Evolutionary conservation across 2,888 invertebrate genomes (phyloP), one percentile per base, ranked within the genome.

Genomic region (Tipula unca): DNA sequence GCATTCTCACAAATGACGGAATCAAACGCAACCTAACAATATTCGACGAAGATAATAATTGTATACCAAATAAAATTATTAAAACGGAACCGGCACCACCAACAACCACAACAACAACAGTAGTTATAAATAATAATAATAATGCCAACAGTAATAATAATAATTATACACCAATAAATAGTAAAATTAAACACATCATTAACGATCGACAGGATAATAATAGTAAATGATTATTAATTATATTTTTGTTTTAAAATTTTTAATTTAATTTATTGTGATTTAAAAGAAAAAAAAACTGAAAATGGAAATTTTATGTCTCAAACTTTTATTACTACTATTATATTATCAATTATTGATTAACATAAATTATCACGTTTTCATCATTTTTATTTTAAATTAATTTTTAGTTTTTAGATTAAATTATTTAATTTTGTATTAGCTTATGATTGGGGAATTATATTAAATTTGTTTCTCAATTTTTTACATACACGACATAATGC

Each of bases 151-250:
- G 10, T 69, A 69, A 69, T 69, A 69, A 69, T 69, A 69, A 69
- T 69, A 69, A 69, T 69, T 69, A 69, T 83, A 32, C 83, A 32
- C 29, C 83, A 32, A 83, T 83, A 17, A 83, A 83, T 83, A 29
- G 83, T 83, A 83, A 83, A 83, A 83, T 83, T 83, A 83, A 83
- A 29, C 29, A 29, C 6, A 83, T 83, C n/a, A 83, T 83, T 83
- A 83, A 83, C 35, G 83, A 83, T n/a, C 83, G 83, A 8, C 83
- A 83, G 17, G 83, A 83, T 83, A 83, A 83, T 83, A 83, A 13
- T 83, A 83, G 35, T 32, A 32, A 83, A 35, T 83, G 35, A 83
- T 29, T 17, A 83, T 5, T 32, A 32, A n/a, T 83, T 32, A 83
- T 29, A 29, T 82, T 82, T 29, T 82, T 29, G 14, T 29, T 82